A percentile compares a stretch with the other conserved stretches of the same genome.
Conservation (phyloP, 2,113 vertebrate species). For the Lepidothrix coronata region DNA sequence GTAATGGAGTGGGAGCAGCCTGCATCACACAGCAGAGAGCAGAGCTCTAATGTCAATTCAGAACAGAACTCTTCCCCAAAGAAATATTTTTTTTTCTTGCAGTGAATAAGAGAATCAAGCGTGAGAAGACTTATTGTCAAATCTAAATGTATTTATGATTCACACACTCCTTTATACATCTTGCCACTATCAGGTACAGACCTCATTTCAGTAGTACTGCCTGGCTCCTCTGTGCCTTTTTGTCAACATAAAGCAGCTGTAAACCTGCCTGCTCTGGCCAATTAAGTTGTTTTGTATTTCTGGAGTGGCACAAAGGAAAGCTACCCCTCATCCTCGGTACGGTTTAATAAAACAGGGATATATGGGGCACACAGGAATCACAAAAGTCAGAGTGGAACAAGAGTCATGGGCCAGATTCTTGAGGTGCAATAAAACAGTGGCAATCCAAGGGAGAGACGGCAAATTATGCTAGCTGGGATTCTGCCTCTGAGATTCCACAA, state of each 20-base stretch:
- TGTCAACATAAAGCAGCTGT: not conserved
- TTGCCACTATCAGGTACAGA: not conserved
- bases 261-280: slow-evolving; percentile 33
- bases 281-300: slow-evolving; percentile 38
- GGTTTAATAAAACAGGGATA: slow-evolving; percentile 10
- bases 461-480: not conserved
- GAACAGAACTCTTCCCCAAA: not conserved
- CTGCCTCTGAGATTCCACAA: not conserved
- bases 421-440: not conserved
- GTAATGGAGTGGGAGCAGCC: not conserved
- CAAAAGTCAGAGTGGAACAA: not conserved
- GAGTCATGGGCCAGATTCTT: not conserved
- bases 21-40: not conserved
- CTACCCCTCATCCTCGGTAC: not conserved
- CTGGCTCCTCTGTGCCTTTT: slow-evolving; percentile 29
- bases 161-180: not conserved
- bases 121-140: not conserved
- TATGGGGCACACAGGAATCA: not conserved
- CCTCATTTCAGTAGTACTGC: not conserved
- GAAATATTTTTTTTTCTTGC: not conserved
- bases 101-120: not conserved
- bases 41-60: not conserved
- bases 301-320: not conserved
- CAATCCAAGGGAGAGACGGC: not conserved
- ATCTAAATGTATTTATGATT: not conserved